These are phyloP conservation scores for Alectura lathami DNA, from an alignment of 2,113 vertebrate genomes.

Conservation along the genomic window DNA sequence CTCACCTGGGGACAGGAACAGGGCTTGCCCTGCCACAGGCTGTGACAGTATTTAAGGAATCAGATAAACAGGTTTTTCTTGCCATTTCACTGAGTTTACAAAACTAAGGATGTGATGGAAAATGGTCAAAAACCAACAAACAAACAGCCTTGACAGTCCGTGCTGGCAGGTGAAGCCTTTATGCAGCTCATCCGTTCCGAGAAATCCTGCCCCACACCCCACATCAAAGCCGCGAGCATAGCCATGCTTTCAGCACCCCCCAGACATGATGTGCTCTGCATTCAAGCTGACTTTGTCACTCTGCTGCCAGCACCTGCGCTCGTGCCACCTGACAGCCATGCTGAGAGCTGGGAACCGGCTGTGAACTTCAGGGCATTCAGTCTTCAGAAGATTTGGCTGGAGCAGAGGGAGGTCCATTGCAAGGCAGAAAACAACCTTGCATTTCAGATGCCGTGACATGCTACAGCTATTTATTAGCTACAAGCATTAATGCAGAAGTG, in stretches of 20 bases:
- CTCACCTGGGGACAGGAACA: neutral
- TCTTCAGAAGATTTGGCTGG: neutral
- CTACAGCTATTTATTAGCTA: neutral
- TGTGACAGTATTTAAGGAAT: neutral
- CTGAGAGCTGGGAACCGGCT: neutral
- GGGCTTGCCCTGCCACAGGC: neutral
- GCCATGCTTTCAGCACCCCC: neutral
- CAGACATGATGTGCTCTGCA: no score
- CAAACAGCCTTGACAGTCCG: neutral
- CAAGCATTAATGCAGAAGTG: neutral
- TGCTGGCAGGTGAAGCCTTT: neutral
- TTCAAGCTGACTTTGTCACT: no score
- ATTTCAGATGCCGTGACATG: rapidly evolving
- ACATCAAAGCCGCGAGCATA: neutral
- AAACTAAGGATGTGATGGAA: neutral
- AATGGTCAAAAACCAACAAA: neutral
- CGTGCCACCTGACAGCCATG: neutral
- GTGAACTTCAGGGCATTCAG: neutral
- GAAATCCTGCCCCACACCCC: no score
- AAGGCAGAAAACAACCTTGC: neutral
- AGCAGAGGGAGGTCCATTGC: rapidly evolving
- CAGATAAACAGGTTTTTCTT: neutral
- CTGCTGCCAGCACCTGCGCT: no score
- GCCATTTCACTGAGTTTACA: no score
- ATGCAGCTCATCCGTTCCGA: neutral